phyloP scores from a whole-genome alignment of 2,888 invertebrate species.

The Esperia sulphurella region DNA sequence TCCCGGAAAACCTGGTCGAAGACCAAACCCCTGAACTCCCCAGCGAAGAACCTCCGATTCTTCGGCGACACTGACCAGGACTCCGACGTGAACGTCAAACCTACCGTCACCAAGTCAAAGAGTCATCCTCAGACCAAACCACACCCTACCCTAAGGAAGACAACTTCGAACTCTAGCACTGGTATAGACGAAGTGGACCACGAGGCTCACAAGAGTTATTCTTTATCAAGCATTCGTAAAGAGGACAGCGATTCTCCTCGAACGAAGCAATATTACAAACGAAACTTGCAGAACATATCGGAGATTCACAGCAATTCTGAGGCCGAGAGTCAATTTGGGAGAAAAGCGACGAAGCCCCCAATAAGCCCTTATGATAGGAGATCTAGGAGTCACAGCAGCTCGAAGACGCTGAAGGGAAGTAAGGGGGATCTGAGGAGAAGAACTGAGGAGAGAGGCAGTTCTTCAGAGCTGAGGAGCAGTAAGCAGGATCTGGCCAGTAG shows the following conservation, averaged over 20 bases:
- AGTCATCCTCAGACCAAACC: constrained; percentile 31
- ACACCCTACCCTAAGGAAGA: constrained; percentile 59
- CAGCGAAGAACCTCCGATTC: constrained; percentile 87
- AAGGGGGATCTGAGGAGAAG: constrained; percentile 41
- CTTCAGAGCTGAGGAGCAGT: constrained; percentile 59
- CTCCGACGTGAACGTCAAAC: constrained; percentile 80
- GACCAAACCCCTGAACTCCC: constrained; percentile 53
- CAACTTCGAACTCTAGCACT: constrained; percentile 65
- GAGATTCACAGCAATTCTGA: constrained; percentile 73
- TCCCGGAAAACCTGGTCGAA: constrained; percentile 53
- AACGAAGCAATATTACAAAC: constrained; percentile 54
- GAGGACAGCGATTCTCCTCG: constrained; percentile 53
- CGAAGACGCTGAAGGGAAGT: constrained; percentile 60
- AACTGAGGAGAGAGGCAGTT: constrained; percentile 35
- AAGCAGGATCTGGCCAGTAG: constrained; percentile 57
- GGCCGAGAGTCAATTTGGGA: constrained; percentile 56
- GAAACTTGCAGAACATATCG: constrained; percentile 80
- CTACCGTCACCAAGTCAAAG: constrained; percentile 44
- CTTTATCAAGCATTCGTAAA: constrained; percentile 60
- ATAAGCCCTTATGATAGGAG: constrained; percentile 65
- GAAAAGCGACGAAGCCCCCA: constrained; percentile 56
- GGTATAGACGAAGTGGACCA: constrained; percentile 66
- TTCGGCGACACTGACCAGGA: constrained; percentile 92
- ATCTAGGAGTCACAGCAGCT: constrained; percentile 69
- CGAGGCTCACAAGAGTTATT: constrained; percentile 62